Evolutionary conservation across 2,113 vertebrate genomes (phyloP).

Genomic region (Haliaeetus leucogaster): DNA sequence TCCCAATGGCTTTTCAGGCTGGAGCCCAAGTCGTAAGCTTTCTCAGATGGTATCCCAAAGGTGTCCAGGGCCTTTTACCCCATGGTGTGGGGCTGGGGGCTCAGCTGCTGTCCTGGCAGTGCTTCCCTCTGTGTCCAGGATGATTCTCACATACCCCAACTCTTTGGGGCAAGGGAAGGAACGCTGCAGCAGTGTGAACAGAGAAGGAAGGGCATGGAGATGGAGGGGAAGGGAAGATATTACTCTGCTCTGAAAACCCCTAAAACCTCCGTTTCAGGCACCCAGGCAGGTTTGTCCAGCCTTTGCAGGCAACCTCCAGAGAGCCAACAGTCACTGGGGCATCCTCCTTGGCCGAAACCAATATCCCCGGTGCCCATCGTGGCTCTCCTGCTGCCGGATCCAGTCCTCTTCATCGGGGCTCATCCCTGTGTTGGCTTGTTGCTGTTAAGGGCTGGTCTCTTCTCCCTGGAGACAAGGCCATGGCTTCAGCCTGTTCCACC

Average conservation of each 20-base stretch:
- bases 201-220: background rate
- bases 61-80: background rate
- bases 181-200: rapidly evolving
- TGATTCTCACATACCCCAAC: background rate
- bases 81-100: background rate
- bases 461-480: background rate
- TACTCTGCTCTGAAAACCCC: background rate
- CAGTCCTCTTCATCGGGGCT: rapidly evolving
- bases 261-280: background rate
- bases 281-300: background rate
- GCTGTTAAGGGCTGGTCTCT: background rate
- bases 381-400: rapidly evolving
- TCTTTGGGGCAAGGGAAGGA: background rate
- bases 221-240: background rate
- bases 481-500: background rate
- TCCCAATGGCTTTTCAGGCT: background rate
- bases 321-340: background rate
- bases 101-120: background rate
- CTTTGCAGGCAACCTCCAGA: background rate
- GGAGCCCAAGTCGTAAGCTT: background rate
- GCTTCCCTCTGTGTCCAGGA: background rate
- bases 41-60: background rate
- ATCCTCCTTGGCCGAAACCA: background rate
- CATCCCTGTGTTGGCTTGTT: background rate
- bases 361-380: background rate